phyloP scores from a whole-genome alignment of 1,140 invertebrate genomes.

The Heliconius melpomene region DNA sequence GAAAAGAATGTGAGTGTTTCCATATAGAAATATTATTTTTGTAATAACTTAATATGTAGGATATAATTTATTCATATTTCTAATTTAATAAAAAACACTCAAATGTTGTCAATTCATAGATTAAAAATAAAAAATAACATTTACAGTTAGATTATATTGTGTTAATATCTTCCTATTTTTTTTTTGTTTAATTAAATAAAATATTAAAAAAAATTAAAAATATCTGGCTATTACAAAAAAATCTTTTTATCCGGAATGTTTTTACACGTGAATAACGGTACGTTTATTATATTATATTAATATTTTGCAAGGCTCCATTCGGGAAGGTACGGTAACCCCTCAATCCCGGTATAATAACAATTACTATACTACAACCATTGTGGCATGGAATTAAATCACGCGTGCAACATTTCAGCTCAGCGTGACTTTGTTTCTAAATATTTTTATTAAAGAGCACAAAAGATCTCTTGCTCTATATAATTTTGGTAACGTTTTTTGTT shows the following conservation, averaged over 20 bases:
- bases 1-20: background rate
- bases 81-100: no score
- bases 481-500: background rate
- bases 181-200: no score
- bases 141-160: no score
- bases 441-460: slow-evolving; percentile 31
- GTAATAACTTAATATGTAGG: no score
- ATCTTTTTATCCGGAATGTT: background rate
- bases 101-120: no score
- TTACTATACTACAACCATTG: slow-evolving; percentile 41
- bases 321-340: background rate
- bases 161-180: no score
- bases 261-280: background rate
- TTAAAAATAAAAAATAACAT: no score
- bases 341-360: slow-evolving; percentile 37
- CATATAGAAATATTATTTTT: no score
- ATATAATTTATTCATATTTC: no score
- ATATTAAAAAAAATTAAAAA: no score
- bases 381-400: slow-evolving; percentile 40
- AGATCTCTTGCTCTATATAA: slow-evolving; percentile 10
- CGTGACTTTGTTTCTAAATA: slow-evolving; percentile 52
- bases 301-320: background rate
- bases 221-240: background rate
- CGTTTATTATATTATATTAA: slow-evolving; percentile 1
- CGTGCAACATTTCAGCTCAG: slow-evolving; percentile 43